phyloP scores from a whole-genome alignment of 2,888 invertebrate species.

The Laspeyria flexula region DNA sequence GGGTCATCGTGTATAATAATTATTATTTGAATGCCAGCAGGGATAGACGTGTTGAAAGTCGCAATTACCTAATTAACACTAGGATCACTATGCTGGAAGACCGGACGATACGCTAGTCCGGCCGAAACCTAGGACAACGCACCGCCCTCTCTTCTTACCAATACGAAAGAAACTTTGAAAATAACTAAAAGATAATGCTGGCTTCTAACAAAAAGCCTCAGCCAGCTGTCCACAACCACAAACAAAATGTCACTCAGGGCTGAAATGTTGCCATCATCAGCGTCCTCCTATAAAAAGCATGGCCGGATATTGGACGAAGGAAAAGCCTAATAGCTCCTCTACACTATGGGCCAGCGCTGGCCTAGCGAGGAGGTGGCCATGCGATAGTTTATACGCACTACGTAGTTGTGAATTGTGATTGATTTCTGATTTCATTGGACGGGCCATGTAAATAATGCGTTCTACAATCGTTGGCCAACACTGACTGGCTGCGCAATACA shows the following conservation, averaged over 20 bases:
- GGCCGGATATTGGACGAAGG: too few relatives aligned
- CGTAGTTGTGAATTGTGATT: too few relatives aligned
- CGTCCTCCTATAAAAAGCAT: too few relatives aligned
- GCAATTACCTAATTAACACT: conserved; percentile 45
- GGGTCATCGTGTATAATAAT: conserved; percentile 74
- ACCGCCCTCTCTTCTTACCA: conserved; percentile 77
- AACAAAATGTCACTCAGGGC: conserved; percentile 32
- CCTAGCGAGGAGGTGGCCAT: too few relatives aligned
- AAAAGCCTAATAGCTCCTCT: too few relatives aligned
- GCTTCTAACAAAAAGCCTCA: conserved; percentile 46
- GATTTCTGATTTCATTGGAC: too few relatives aligned
- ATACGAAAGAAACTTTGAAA: conserved; percentile 70
- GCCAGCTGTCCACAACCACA: conserved; percentile 68
- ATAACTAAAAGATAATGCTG: conserved; percentile 71
- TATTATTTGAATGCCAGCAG: conserved; percentile 55
- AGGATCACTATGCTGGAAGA: conserved; percentile 48
- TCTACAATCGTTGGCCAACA: too few relatives aligned
- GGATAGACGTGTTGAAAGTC: conserved; percentile 48
- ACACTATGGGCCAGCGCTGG: too few relatives aligned
- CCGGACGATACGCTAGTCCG: conserved; percentile 85
- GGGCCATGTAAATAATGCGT: too few relatives aligned
- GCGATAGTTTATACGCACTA: too few relatives aligned
- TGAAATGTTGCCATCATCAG: too few relatives aligned
- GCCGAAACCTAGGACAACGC: conserved; percentile 85
- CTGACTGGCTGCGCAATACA: too few relatives aligned